Base-by-base conservation (phyloP, 2,113 vertebrate species). In the Poeciliopsis retropinna region DNA sequence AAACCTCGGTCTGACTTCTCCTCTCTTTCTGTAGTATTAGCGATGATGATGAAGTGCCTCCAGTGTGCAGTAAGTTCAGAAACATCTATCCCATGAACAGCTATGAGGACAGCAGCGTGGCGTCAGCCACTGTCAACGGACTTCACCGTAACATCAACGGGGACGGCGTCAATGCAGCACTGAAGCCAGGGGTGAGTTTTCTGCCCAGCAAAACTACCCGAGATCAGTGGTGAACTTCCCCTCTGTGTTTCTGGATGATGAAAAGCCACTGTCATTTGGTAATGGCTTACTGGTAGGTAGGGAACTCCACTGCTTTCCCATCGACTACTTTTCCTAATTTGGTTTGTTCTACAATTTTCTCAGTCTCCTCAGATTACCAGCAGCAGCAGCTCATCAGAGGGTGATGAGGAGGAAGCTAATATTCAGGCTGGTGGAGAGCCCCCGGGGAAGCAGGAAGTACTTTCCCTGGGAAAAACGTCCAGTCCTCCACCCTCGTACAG, bases 361-460 rank as follows among this genome's bases (percentile, higher is more conserved):
- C 86, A 96, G 97, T 98, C 97, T 83, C 95, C 96, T 68, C 95
- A 93, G 27, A 96, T 96, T 92, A 98, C 96, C 79, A 96, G 95
- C 83, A 97, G 97, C 79, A 96, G 96, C 80, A 99, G 97, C 64
- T 99, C 97, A 51, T 98, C 97, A 0, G 98, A 98, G 81, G 97
- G 95, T 9, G 98, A 98, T 4, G 97, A 97, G 27, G 98, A 99
- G 79, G 97, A 98, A 84, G 94, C 88, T 0, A 96, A 96, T 13
- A 95, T 94, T 0, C 95, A 96, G 61, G 95, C 94, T 71, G 87
- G 92, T 17, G 94, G 95, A 70, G 95, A 96, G 62, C 94, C 94
- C 17, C 92, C 93, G 0, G 94, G 93, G 73, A 92, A 92, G 41
- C 94, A 94, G 88, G 94, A 94, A 57, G 95, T 94, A 31, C 81